These are phyloP conservation scores for Epizoanthus scotinus DNA, from an alignment of 92 coral and sea anemone species.

Conservation along the genomic window DNA sequence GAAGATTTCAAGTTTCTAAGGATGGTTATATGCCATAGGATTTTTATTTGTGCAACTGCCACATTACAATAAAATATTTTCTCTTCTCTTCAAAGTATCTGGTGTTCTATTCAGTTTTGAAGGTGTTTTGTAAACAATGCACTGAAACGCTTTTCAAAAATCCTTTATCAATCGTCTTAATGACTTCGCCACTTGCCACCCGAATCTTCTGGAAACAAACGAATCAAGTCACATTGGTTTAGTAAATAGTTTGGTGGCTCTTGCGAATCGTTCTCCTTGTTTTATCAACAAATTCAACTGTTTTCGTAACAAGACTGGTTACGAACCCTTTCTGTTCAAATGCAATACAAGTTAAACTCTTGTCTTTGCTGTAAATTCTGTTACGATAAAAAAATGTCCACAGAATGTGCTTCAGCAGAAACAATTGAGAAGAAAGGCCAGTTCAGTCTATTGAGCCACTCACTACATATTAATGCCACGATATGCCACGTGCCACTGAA, in stretches of 20 bases:
- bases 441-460: neutral
- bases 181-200: conserved; percentile 12
- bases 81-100: conserved; percentile 17
- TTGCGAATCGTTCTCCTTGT: neutral
- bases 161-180: conserved; percentile 16
- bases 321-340: neutral
- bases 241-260: conserved; percentile 26
- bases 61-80: conserved; percentile 8
- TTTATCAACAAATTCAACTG: conserved; percentile 15
- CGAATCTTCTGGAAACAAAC: conserved; percentile 14
- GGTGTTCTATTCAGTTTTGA: conserved; percentile 37
- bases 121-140: conserved; percentile 22
- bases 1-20: neutral
- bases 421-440: neutral
- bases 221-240: neutral
- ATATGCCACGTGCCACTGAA: conserved; percentile 38
- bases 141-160: conserved; percentile 20
- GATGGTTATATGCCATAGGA: neutral
- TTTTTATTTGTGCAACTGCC: neutral
- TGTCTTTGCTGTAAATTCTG: neutral
- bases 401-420: neutral
- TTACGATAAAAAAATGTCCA: conserved; percentile 2
- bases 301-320: conserved; percentile 1
- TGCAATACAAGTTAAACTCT: neutral
- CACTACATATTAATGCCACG: conserved; percentile 42